Base-by-base conservation (phyloP, 1,140 invertebrate genomes). In the Drosophila rufa region DNA sequence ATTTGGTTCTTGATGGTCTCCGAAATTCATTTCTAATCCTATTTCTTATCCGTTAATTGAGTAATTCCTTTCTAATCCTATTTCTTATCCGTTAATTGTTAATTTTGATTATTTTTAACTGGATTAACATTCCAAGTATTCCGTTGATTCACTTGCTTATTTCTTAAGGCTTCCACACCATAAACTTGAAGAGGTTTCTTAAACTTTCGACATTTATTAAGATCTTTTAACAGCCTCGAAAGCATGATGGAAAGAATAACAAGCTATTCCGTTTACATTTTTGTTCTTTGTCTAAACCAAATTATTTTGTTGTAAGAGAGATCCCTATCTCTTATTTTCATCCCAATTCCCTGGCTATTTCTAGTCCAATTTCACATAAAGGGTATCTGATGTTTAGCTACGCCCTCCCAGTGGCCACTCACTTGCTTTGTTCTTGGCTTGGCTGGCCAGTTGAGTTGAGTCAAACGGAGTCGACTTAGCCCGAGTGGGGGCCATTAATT, bases 401-500 rank as follows among this genome's bases (percentile, higher is more conserved):
- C 58, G 4, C 2, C n/a, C 19, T 22, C 33, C 55, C 36, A 12
- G 22, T 6, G 15, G 15, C 19, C 9, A 33, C 50, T 45, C 27
- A 40, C 8, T 48, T 11, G 59, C 66, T 69, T 53, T 65, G 67
- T 56, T 56, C 53, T 59, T 70, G 9, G 33, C 69, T 43, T 58
- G 27, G 27, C 8, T n/a, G n/a, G n/a, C n/a, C n/a, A 40, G 7
- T 48, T 45, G 55, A 57, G 38, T 25, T 62, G 64, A 51, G 33
- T 53, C 17, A 33, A 55, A 27, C 25, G 27, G 57, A 51, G 43
- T 14, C 14, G 43, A 64, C 30, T 67, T n/a, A 19, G 22, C n/a
- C 64, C 58, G 19, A 46, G 67, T 17, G 30, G 64, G 67, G 48
- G 57, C 78, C 84, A 84, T 84, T 86, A 81, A 84, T 85, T 69